phyloP scores from a whole-genome alignment of 2,113 vertebrate species.

The Tamias sibiricus region DNA sequence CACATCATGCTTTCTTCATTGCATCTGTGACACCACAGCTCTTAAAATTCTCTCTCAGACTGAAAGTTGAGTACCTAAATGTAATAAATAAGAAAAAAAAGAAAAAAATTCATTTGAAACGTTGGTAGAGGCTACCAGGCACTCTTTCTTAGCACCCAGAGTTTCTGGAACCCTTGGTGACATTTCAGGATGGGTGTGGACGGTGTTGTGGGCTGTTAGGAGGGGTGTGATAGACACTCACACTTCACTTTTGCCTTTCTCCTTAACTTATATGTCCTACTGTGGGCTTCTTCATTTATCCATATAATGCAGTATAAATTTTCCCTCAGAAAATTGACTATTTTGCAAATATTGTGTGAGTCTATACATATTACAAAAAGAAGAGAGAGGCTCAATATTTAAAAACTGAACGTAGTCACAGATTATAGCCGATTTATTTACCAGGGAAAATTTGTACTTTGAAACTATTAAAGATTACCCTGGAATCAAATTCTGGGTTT shows the following conservation, averaged over 20 bases:
- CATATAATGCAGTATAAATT: not conserved
- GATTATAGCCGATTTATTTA: too few relatives aligned
- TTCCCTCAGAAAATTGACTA: not conserved
- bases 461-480: too few relatives aligned
- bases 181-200: not conserved
- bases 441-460: too few relatives aligned
- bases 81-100: not conserved
- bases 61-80: not conserved
- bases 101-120: not conserved
- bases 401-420: too few relatives aligned
- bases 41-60: not conserved
- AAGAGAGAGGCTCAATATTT: too few relatives aligned
- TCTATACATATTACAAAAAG: too few relatives aligned
- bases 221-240: fast-evolving
- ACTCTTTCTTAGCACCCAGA: not conserved
- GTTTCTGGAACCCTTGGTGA: not conserved
- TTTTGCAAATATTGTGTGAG: too few relatives aligned
- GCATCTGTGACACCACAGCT: not conserved
- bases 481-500: too few relatives aligned
- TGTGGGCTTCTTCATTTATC: not conserved
- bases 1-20: not conserved
- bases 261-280: not conserved
- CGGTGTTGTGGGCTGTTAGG: not conserved
- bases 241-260: not conserved
- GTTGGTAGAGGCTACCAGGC: not conserved